Evolutionary conservation across 2,113 vertebrate species (phyloP).

Genomic region (Vulpes lagopus): DNA sequence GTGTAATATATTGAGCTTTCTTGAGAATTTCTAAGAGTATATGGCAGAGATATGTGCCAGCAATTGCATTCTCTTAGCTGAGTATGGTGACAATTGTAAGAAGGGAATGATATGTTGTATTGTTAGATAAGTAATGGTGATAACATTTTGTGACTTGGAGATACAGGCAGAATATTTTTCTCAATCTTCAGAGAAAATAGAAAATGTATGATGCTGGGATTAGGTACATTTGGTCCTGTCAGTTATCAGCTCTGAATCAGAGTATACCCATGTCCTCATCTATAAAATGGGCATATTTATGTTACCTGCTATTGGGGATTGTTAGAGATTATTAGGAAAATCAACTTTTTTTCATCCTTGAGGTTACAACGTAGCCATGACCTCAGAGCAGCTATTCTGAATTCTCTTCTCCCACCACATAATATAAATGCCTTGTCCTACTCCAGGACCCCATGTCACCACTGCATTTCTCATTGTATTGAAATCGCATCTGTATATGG

Average conservation of each 20-base stretch:
- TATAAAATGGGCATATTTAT: neutral
- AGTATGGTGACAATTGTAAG: neutral
- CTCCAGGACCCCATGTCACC: neutral
- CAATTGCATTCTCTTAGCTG: neutral
- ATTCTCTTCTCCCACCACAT: neutral
- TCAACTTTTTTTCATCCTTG: neutral
- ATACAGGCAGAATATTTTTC: neutral
- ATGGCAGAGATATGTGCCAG: neutral
- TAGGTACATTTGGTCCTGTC: neutral
- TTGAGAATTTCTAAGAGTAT: neutral
- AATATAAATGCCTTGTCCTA: neutral
- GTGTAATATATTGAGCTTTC: neutral
- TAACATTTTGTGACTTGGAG: neutral
- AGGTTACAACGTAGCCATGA: neutral
- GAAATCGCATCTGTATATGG: neutral
- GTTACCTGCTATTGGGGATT: neutral
- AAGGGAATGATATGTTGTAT: neutral
- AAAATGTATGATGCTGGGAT: neutral
- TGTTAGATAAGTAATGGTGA: neutral
- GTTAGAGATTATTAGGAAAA: slow-evolving; percentile 3
- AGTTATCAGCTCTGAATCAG: neutral
- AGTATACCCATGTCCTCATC: neutral
- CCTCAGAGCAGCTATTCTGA: neutral
- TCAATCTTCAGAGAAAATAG: neutral
- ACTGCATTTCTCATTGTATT: neutral